phyloP scores from a whole-genome alignment of 2,888 invertebrate species.

The Hyalella azteca region DNA sequence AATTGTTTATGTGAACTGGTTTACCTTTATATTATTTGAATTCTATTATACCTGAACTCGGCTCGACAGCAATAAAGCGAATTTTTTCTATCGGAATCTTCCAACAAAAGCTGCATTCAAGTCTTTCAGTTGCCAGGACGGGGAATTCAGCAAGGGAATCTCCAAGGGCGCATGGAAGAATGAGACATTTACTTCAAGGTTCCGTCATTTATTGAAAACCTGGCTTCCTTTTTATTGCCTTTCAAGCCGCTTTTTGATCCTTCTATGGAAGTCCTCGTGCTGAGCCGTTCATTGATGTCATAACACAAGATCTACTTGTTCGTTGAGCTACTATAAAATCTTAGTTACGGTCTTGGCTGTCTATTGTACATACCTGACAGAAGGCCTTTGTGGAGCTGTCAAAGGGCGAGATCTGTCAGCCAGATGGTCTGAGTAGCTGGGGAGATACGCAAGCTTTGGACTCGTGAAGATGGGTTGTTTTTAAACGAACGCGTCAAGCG shows the following conservation, averaged over 20 bases:
- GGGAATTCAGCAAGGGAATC: neutral
- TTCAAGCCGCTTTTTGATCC: neutral
- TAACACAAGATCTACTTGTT: neutral
- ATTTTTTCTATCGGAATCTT: too few relatives aligned
- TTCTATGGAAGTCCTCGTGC: too few relatives aligned
- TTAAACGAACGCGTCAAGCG: too few relatives aligned
- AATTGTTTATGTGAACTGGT: too few relatives aligned
- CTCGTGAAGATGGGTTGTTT: neutral
- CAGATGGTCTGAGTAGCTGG: slow-evolving; percentile 7
- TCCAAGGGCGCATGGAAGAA: neutral
- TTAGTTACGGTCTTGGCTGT: neutral
- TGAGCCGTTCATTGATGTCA: neutral
- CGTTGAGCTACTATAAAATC: neutral
- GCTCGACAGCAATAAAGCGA: too few relatives aligned
- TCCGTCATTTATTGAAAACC: neutral
- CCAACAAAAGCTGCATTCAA: too few relatives aligned
- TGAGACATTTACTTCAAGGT: neutral
- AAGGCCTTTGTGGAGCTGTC: slow-evolving; percentile 3
- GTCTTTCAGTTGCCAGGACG: neutral
- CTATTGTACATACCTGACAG: neutral
- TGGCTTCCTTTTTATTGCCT: neutral
- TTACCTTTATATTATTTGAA: too few relatives aligned
- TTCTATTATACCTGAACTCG: too few relatives aligned
- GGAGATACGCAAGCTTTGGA: neutral
- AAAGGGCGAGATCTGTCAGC: slow-evolving; percentile 11